These are phyloP conservation scores for Cheumatopsyche charites DNA, from an alignment of 1,140 invertebrate genomes.

Conservation along the genomic window DNA sequence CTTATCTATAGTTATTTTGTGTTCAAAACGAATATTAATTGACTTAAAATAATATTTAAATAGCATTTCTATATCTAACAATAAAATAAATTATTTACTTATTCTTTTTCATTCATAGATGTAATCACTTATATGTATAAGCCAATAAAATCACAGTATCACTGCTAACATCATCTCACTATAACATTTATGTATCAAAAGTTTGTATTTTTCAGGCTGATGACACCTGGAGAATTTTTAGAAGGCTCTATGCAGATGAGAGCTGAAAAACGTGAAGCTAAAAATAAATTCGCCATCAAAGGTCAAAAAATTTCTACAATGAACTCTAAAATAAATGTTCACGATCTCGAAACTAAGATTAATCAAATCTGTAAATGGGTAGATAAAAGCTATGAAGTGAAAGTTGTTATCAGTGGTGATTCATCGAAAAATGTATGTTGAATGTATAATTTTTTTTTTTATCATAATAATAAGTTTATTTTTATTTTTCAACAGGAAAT, in stretches of 20 bases:
- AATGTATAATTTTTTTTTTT: neutral
- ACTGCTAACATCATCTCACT: too few species aligned
- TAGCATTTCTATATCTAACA: too few species aligned
- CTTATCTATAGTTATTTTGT: too few species aligned
- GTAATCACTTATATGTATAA: too few species aligned
- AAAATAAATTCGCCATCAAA: constrained; percentile 18
- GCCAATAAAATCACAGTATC: too few species aligned
- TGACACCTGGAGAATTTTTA: constrained; percentile 8
- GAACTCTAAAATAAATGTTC: neutral
- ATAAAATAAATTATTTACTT: too few species aligned
- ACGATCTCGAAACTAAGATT: constrained; percentile 18
- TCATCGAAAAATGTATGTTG: neutral
- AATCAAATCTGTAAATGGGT: constrained; percentile 17
- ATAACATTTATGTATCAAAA: too few species aligned
- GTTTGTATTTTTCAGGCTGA: constrained; percentile 20
- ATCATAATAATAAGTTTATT: neutral
- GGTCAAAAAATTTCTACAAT: constrained; percentile 17
- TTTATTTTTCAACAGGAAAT: constrained; percentile 19
- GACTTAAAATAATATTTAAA: too few species aligned
- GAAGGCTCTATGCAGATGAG: constrained; percentile 9
- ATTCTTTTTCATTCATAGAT: too few species aligned
- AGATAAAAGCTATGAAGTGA: constrained; percentile 24
- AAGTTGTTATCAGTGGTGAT: constrained; percentile 19
- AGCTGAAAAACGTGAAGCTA: constrained; percentile 20
- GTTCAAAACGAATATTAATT: too few species aligned